Evolutionary conservation across 2,113 vertebrate genomes (phyloP), one percentile per base, ranked within the genome.

Genomic region (Dasyprocta punctata): DNA sequence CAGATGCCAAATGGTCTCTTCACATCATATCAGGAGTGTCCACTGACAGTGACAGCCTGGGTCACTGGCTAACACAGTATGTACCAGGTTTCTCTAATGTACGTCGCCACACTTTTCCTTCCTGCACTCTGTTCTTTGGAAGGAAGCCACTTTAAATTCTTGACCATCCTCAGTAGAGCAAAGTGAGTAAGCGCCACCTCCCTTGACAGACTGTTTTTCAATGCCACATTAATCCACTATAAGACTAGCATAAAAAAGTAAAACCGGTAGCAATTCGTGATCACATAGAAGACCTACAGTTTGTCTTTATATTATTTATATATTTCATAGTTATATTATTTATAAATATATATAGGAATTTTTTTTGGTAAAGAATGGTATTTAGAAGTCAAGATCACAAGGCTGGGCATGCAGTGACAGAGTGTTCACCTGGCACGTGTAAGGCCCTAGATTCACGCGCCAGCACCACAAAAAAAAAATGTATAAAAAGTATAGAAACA

Each of bases 321-420:
- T 44, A 65, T 73, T 81, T 89, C 85, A 75, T 63, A 56, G 7
- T 88, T 83, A 9, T 61, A 47, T 83, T 84, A 88, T 88, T 84
- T 86, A 63, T 75, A 87, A 86, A 58, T 17, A 71, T 61, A 47
- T 81, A 56, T 78, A 84, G 84, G 58, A 88, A 75, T 20, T 4
- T 92, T 47, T 96, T 94, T 78, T 30, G 67, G n/a, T 94, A 36
- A 58, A 87, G 63, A 86, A 94, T 56, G 2, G 12, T 84, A 83
- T 84, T 88, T 83, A 69, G 63, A 86, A 69, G 54, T 63, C 22
- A 69, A 86, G 33, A 86, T 28, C 36, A 69, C 14, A 22, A 47
- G 63, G 11, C 44, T 44, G 58, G 26, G 38, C 26, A 44, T 63
- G 26, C 10, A 61, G 58, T 44, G 58, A 26, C 28, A 84, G 58